Conservation (phyloP, 2,113 vertebrate genomes). For the Rhadina sibilatrix region DNA sequence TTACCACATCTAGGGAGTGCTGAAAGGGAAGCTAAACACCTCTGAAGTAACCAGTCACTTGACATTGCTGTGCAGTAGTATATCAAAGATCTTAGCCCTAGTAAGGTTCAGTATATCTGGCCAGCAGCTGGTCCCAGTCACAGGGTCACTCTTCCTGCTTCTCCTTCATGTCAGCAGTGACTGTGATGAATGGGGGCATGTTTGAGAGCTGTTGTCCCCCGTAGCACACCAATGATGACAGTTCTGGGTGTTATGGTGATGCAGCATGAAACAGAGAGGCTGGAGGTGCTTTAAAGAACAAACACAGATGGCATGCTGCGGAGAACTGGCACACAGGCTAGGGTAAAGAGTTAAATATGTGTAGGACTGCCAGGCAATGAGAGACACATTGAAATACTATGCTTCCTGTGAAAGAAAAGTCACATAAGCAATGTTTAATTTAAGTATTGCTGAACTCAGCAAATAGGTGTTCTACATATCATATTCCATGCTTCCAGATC, state of each 20-base stretch:
- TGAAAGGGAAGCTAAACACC: not conserved
- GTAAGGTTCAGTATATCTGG: not conserved
- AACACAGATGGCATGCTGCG: not conserved
- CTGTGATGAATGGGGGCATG: not conserved
- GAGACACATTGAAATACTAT: not conserved
- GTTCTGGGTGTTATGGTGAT: not conserved
- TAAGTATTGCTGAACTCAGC: conserved; percentile 40
- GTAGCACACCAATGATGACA: not conserved
- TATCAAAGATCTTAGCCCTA: not conserved
- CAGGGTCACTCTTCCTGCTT: not conserved
- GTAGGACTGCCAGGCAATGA: not conserved
- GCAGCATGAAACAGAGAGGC: not conserved
- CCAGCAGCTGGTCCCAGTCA: not conserved
- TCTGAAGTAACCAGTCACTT: not conserved
- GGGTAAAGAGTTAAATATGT: not conserved
- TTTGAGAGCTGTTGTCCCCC: not conserved
- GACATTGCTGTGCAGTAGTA: not conserved
- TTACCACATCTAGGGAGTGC: not conserved
- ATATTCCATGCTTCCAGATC: not conserved
- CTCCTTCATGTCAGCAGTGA: not conserved
- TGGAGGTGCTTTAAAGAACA: not conserved
- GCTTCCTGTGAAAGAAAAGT: not conserved
- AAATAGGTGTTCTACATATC: conserved; percentile 4
- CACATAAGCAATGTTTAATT: conserved; percentile 7
- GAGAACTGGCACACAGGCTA: not conserved